phyloP scores from a whole-genome alignment of 2,113 vertebrate species.

The Neotoma lepida region DNA sequence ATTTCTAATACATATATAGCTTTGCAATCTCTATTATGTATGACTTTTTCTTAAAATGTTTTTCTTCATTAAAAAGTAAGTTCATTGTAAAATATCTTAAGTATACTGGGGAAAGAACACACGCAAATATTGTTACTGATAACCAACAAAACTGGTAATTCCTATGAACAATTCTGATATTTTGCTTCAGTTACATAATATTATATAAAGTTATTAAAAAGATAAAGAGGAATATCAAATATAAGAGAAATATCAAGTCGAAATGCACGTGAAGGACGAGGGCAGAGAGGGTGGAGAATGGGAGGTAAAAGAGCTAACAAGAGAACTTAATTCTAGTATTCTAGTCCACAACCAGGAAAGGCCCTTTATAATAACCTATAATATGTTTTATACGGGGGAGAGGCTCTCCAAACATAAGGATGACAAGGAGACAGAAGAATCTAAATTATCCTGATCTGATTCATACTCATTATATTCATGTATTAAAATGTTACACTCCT shows the following conservation, averaged over 20 bases:
- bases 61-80: slow-evolving; percentile 32
- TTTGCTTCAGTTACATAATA: neutral
- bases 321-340: no score
- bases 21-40: slow-evolving; percentile 28
- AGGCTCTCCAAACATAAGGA: neutral
- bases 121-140: neutral
- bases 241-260: neutral
- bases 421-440: neutral
- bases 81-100: slow-evolving; percentile 5
- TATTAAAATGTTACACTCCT: neutral
- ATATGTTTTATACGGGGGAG: neutral
- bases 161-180: neutral
- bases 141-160: neutral
- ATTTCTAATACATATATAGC: neutral
- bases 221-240: neutral
- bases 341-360: no score
- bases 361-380: neutral
- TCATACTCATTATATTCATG: neutral
- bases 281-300: no score
- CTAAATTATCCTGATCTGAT: neutral
- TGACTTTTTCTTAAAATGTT: neutral
- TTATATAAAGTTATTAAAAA: neutral
- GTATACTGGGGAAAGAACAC: neutral
- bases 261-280: neutral
- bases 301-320: neutral